Evolutionary conservation across 2,113 vertebrate genomes (phyloP).

Genomic region (Ochotona curzoniae): DNA sequence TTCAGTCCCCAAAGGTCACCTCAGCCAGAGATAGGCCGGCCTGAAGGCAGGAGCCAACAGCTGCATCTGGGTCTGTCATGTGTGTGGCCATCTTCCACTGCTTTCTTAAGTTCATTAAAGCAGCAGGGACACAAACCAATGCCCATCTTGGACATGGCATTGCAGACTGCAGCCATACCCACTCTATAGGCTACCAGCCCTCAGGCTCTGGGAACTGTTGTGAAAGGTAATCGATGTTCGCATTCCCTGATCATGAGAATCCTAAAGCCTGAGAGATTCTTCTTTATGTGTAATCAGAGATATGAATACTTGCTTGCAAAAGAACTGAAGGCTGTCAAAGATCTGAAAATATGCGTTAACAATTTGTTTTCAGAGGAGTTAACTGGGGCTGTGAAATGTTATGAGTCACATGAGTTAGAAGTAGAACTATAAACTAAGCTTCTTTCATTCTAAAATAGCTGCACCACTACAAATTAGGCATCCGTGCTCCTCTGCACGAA

Average conservation of each 20-base stretch:
- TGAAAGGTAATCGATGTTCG: background rate
- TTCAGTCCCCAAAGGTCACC: no score
- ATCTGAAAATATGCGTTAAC: constrained; percentile 6
- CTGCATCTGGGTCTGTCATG: no score
- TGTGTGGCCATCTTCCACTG: no score
- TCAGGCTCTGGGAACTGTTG: background rate
- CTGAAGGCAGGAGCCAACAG: no score
- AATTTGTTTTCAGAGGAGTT: constrained; percentile 37
- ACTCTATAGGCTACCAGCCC: no score
- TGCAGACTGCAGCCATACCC: no score
- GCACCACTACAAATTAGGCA: background rate
- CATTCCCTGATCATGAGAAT: background rate
- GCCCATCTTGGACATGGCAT: no score
- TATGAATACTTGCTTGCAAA: constrained; percentile 26
- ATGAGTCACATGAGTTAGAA: background rate
- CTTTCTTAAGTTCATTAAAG: no score
- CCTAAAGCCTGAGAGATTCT: background rate
- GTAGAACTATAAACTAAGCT: background rate
- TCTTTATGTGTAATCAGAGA: constrained; percentile 37
- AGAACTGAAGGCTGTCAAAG: constrained; percentile 15
- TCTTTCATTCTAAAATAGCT: constrained; percentile 5
- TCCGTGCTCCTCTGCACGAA: background rate
- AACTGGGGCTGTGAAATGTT: constrained; percentile 30
- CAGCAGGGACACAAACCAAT: no score
- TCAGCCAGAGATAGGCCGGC: no score